Evolutionary conservation across 1,140 invertebrate genomes (phyloP), one percentile per base, ranked within the genome.

Genomic region (Spodoptera litura): DNA sequence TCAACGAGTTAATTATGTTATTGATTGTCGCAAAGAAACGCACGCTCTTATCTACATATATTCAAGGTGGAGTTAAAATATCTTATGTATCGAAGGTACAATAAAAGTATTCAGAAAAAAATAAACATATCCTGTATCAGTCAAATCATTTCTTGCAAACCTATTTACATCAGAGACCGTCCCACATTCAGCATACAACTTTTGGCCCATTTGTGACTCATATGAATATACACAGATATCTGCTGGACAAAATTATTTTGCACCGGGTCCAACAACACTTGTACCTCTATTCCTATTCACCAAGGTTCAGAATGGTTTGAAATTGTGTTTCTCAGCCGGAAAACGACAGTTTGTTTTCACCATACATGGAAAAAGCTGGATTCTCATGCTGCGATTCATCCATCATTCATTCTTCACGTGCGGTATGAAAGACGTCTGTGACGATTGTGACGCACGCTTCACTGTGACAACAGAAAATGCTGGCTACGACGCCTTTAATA

Each of bases 401-500:
- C 91, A 93, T 93, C 92, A 92, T 93, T 93, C 90, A 90, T 88
- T 88, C 89, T 86, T 76, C 84, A 83, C 86, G 81, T 89, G 82
- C 83, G 84, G 88, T 88, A 86, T 93, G 91, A 92, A 93, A 93
- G 92, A 92, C 88, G 88, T 82, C 84, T 86, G 85, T 91, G 89
- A 91, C 87, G 88, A 93, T 90, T 92, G 88, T 92, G 88, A 89
- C 89, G 83, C 88, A 83, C 86, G 87, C 80, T 88, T 88, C 88
- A 81, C 80, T 85, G 82, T 82, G 80, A 86, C 82, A 88, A 85
- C 83, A 73, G 75, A 79, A 31, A 52, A 79, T 85, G 84, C 83
- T 35, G 70, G 77, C 77, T 64, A 52, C 61, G 49, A 83, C 73
- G 58, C 78, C 82, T 81, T 86, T 90, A 88, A 64, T 8, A 12